These are phyloP conservation scores for Danaus melanippus DNA, from an alignment of 1,140 invertebrate species.

Conservation along the genomic window DNA sequence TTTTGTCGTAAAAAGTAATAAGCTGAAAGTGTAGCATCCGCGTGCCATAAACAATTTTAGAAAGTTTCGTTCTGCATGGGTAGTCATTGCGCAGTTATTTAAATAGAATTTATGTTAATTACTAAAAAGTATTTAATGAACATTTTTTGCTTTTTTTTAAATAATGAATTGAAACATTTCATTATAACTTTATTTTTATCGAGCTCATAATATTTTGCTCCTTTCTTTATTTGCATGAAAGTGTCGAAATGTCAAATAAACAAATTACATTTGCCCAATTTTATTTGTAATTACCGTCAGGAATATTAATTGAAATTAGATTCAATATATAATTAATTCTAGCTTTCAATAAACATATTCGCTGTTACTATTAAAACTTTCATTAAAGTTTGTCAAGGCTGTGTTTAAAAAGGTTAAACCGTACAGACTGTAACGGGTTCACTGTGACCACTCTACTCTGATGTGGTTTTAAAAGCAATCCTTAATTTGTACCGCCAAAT, in stretches of 20 bases:
- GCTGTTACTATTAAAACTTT: constrained; percentile 27
- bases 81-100: too few relatives aligned
- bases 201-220: too few relatives aligned
- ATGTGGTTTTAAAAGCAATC: constrained; percentile 39
- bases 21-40: constrained; percentile 11
- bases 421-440: constrained; percentile 38
- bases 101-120: too few relatives aligned
- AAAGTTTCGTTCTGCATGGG: constrained; percentile 11
- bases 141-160: too few relatives aligned
- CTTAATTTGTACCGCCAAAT: constrained; percentile 12
- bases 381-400: constrained; percentile 32
- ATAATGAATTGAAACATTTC: too few relatives aligned
- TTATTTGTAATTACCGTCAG: constrained; percentile 22
- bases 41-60: constrained; percentile 16
- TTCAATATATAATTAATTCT: constrained; percentile 18
- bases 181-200: too few relatives aligned
- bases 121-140: too few relatives aligned
- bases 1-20: constrained; percentile 13
- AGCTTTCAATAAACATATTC: constrained; percentile 20
- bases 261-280: constrained; percentile 17
- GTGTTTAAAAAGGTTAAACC: constrained; percentile 34
- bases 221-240: too few relatives aligned
- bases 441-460: constrained; percentile 44
- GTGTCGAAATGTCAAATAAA: too few relatives aligned
- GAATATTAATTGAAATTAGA: constrained; percentile 24